Evolutionary conservation across 2,797 vertebrate genomes (phyloP), one percentile per base, ranked within the genome.

Genomic region (Crypturellus tataupa): DNA sequence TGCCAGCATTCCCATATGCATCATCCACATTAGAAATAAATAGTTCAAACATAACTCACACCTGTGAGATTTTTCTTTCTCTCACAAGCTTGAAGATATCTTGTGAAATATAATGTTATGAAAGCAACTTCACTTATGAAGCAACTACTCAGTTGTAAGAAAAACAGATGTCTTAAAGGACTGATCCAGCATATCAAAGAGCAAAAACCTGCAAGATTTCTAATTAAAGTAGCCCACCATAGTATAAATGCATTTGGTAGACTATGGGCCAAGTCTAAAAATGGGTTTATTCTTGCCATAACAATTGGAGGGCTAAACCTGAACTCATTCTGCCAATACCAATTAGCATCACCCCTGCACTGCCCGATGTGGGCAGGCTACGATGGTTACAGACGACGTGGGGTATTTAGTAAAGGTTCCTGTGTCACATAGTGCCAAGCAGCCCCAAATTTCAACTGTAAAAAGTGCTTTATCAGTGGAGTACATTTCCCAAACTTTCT

Each of bases 261-360:
- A 90, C 27, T 33, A 60, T 16, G 25, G 42, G 84, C 58, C 87
- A 24, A 31, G 53, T 46, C 73, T 72, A 91, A 93, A 94, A 91
- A 39, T 5, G 5, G 49, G 53, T 82, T 95, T 95, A 42, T 80
- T 96, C 88, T 86, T 94, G 83, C 18, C 40, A 64, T 46, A 80
- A 24, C 49, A 87, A 85, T 94, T 89, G 95, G 64, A 47, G 69
- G 47, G 56, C 44, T 87, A 94, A 93, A 94, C 37, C 60, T 85
- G 93, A 96, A 96, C 80, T 96, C 93, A 93, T 92, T 95, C 92
- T 95, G 95, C 75, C 92, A 89, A 85, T 92, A 78, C 5, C 69
- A 83, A 85, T 95, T 89, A 94, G 53, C n/a, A 85, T 24, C 0
- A 0, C 42, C 64, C 31, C 60, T 12, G 64, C 35, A 20, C 58